These are phyloP conservation scores for Copidosoma aretas DNA, from an alignment of 2,888 invertebrate genomes.

Conservation along the genomic window DNA sequence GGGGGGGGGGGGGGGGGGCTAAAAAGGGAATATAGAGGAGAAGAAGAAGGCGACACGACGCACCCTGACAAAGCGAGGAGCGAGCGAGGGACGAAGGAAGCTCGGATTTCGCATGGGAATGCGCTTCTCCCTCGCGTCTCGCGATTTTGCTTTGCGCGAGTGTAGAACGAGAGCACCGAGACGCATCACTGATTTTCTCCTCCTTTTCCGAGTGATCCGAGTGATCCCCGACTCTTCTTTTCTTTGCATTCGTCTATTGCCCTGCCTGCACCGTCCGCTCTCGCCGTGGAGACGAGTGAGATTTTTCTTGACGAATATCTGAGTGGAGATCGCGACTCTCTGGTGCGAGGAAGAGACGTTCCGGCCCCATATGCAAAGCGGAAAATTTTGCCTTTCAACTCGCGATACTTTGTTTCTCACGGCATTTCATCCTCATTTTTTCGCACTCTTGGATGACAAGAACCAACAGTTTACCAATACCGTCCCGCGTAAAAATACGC, in stretches of 20 bases:
- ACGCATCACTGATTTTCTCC: slow-evolving; percentile 28
- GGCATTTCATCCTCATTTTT: no score
- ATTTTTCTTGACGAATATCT: neutral
- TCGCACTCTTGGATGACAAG: no score
- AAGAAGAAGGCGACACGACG: slow-evolving; percentile 33
- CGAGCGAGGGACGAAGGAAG: slow-evolving; percentile 36
- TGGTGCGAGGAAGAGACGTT: no score
- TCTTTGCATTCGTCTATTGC: slow-evolving; percentile 5
- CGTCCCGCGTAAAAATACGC: no score
- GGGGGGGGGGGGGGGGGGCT: neutral
- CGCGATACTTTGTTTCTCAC: no score
- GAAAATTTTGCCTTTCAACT: no score
- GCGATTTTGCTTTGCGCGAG: slow-evolving; percentile 24
- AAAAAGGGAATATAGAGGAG: neutral
- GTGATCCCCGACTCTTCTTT: neutral
- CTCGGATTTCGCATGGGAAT: slow-evolving; percentile 42
- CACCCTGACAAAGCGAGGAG: slow-evolving; percentile 15
- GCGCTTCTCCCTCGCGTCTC: slow-evolving; percentile 34
- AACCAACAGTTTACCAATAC: no score
- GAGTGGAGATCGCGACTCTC: neutral
- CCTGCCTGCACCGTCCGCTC: slow-evolving; percentile 3
- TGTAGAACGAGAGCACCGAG: neutral
- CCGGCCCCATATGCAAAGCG: no score
- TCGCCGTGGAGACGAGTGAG: neutral
- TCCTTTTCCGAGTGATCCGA: no score